These are phyloP conservation scores for Papilio polytes DNA, from an alignment of 1,140 invertebrate genomes.

Conservation along the genomic window DNA sequence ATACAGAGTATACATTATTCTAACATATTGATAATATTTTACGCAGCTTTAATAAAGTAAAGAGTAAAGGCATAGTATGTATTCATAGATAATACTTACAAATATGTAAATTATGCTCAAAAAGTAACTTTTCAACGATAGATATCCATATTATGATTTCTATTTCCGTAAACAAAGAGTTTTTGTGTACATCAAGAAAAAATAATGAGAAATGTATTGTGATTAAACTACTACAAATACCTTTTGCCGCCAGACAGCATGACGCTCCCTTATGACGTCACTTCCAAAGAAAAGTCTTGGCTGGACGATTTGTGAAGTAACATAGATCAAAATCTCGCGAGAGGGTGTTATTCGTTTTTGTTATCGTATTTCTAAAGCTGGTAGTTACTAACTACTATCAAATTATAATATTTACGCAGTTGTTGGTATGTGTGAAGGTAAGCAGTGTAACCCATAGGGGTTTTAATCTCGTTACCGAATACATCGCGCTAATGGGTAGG, in stretches of 20 bases:
- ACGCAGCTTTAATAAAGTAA: neutral
- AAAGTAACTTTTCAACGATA: neutral
- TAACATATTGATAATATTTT: constrained; percentile 2
- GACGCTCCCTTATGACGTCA: neutral
- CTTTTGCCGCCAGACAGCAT: neutral
- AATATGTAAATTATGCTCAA: neutral
- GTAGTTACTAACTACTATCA: too few relatives aligned
- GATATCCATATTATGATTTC: neutral
- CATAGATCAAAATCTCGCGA: neutral
- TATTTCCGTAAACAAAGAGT: constrained; percentile 26
- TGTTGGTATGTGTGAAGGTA: constrained; percentile 12
- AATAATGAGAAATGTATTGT: neutral
- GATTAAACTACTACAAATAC: neutral
- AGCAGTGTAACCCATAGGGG: constrained; percentile 40
- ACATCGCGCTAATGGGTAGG: constrained; percentile 64
- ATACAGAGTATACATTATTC: constrained; percentile 1
- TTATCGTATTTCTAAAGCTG: neutral
- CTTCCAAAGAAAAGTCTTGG: neutral
- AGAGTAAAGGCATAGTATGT: neutral
- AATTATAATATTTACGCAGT: constrained; percentile 1
- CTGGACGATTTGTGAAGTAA: neutral
- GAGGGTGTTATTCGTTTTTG: neutral
- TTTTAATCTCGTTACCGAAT: constrained; percentile 72
- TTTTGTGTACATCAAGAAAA: constrained; percentile 3
- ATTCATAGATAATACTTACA: neutral